Conservation (phyloP, 2,113 vertebrate species). For the pig (Sus scrofa) region T2T-Sscrofa CM000830.6:25575501-25576000, state of each 20-base stretch:
- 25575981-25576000: neutral
- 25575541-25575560: neutral
- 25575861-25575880: neutral
- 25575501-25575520: neutral
- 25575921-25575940: neutral
- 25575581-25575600: neutral
- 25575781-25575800: neutral
- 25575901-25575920: neutral
- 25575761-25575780: neutral
- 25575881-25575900: neutral
- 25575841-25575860: neutral
- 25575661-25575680: rapidly evolving
- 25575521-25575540: neutral
- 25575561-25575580: neutral
- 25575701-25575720: neutral
- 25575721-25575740: neutral
- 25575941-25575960: neutral
- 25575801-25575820: neutral
- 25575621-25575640: neutral
- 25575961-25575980: slow-evolving; percentile 31
- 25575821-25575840: neutral
- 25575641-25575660: neutral
- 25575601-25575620: neutral
- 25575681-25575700: neutral
- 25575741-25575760: too few relatives aligned